Evolutionary conservation across 2,888 invertebrate species (phyloP), one percentile per base, ranked within the genome.

Genomic region (Proisotoma minuta): DNA sequence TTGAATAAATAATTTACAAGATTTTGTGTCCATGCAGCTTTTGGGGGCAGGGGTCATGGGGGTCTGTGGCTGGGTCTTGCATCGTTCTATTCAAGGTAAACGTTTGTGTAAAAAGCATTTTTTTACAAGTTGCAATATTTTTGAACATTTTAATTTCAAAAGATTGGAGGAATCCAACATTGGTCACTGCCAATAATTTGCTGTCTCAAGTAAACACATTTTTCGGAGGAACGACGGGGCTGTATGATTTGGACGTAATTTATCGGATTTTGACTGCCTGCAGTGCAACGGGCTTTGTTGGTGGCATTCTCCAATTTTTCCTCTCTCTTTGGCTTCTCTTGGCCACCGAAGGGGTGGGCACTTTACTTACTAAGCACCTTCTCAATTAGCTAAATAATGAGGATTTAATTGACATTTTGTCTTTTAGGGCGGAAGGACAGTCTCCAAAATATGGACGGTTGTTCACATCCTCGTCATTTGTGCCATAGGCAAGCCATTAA

Each of bases 211-310:
- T 68, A 2, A 71, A 71, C 28, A 67, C 66, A 20, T 71, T 71
- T 47, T 69, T 69, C 27, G 68, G 69, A 3, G 70, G 70, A 20
- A 73, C 70, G 20, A 71, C 71, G 2, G 71, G 70, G 1, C 54
- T 73, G 2, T 71, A 73, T 28, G 73, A 73, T 57, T 43, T 73
- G 47, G 73, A 73, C 49, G 68, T 71, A n/a, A 71, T 73, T 34
- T 73, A 72, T 59, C 53, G 71, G 40, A 73, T 73, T 27, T 57
- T 73, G 27, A 71, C 71, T 12, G 65, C 66, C 28, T 68, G 68
- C 50, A 63, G 61, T 61, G 73, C 70, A 22, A 69, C 69, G 1
- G 70, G 70, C 2, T 68, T 73, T 18, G 63, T 68, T 15, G 69
- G 68, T 29, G 73, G 71, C 5, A 65, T 73, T 29, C 47, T 69